Percentiles rank a stretch among this genome's conserved stretches.
Evolutionary conservation across 2,113 vertebrate genomes (phyloP).

Genomic region (Pontoporia blainvillei): DNA sequence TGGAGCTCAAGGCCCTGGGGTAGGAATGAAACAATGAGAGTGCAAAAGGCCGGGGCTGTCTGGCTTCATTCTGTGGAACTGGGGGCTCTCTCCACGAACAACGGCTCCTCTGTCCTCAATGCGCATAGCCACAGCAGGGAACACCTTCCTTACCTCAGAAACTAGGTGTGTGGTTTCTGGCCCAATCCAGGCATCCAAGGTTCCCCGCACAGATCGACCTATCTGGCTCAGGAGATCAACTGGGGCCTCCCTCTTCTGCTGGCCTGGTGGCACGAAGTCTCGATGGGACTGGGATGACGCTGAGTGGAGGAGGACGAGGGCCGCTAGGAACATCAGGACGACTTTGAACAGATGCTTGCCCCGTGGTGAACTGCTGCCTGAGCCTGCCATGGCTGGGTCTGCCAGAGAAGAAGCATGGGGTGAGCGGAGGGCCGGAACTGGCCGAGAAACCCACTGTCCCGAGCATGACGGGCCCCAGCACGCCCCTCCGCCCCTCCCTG

Average conservation of each 20-base stretch:
- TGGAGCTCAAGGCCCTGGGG: neutral
- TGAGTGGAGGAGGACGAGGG: neutral
- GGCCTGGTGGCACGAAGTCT: neutral
- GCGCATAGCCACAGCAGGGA: fast-evolving
- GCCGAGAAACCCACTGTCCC: neutral
- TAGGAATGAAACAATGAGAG: neutral
- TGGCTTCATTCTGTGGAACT: neutral
- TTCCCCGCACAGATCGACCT: constrained; percentile 25
- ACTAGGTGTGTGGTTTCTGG: constrained; percentile 58
- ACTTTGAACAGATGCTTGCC: neutral
- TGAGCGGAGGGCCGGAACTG: neutral
- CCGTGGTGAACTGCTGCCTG: neutral
- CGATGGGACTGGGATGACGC: neutral
- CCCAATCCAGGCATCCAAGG: constrained; percentile 73
- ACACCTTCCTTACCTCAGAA: constrained; percentile 66
- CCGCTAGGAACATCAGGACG: neutral
- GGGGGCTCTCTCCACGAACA: neutral
- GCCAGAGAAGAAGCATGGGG: neutral
- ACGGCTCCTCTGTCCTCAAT: fast-evolving
- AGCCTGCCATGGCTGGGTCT: constrained; percentile 52
- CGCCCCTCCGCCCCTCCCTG: neutral
- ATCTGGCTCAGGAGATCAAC: constrained; percentile 68
- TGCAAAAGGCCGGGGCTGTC: neutral
- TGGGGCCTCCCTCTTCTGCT: neutral
- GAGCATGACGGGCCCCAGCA: neutral